Base-by-base conservation (phyloP, 2,888 invertebrate genomes). In the Crocallis elinguaria region DNA sequence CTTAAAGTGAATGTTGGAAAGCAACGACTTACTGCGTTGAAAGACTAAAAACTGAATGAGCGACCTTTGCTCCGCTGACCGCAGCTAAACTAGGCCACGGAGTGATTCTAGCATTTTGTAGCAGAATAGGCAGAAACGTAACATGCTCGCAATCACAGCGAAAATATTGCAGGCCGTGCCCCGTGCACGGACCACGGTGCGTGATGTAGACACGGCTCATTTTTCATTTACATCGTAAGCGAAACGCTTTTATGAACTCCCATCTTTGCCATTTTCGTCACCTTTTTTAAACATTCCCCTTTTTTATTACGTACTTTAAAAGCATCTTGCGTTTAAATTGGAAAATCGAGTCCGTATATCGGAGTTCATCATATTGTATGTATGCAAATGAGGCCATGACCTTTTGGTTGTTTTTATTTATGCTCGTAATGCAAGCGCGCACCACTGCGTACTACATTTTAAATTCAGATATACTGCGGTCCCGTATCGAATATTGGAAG, bases 51-150 rank as follows among this genome's bases (percentile, higher is more conserved):
- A 66, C 54, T 61, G 56, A 66, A 67, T 70, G 69, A 72, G 69
- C 70, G 79, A 74, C 75, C 73, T 73, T 75, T 81, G 76, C 64
- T 62, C 66, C 55, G 68, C 52, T 76, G 75, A 77, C 77, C 81
- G 79, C 76, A 67, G 73, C 68, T 75, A 79, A 86, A 84, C 76
- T 85, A 75, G 84, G 81, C 73, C 83, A 75, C 71, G 67, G 49
- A 29, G 64, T 57, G 62, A 63, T 67, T 61, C 57, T 69, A 71
- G 61, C 62, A 55, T 60, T 69, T 64, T 66, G 60, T 64, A 52
- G 44, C 42, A 55, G 58, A 69, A 67, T 62, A 59, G 52, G 41
- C 56, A 44, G 30, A 51, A 62, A 41, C 30, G 36, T 51, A 37
- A 43, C 11, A 43, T 50, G 60, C 59, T 58, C 46, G 49, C 39